Evolutionary conservation across 2,797 vertebrate species (phyloP), one percentile per base, ranked within the genome.

Genomic region (Rallus crepitans): DNA sequence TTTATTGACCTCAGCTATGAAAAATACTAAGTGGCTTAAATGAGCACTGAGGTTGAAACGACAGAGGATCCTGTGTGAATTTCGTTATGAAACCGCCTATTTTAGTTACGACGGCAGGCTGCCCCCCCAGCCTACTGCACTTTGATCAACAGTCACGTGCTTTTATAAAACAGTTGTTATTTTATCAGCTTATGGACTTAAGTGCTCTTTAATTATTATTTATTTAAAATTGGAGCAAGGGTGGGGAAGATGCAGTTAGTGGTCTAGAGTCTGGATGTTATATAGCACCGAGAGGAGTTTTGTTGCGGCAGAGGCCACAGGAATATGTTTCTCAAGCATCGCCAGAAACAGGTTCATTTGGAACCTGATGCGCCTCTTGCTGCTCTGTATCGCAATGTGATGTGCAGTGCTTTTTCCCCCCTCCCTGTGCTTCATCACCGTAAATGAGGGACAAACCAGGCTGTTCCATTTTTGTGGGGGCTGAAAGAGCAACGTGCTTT

Each of bases 21-120:
- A 96, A 93, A 89, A 94, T 96, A 97, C 86, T 70, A 93, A 97
- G 82, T 93, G 90, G 83, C 95, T 97, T 95, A 94, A 97, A 92
- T 93, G 72, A 90, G 39, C 40, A 71, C 87, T 66, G 47, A 78
- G 81, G 81, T 95, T 97, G 87, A 89, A 91, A 76, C 90, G 93
- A 66, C 61, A 89, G 83, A 88, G 82, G 84, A 91, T 91, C 56
- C 87, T 94, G 95, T 63, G 68, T 89, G 89, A 94, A 56, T 94
- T 95, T 95, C 93, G 95, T 96, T 56, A 82, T 72, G 81, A 96
- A 87, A 78, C 17, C 33, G 92, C 73, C 92, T 80, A 9, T 5
- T 94, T 90, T 68, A 69, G 59, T 73, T 50, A 86, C 57, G 84
- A 96, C 52, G 64, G 53, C 39, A 82, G 72, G 73, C 60, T 91